Base-by-base conservation (phyloP, 2,888 invertebrate species). In the Cantharis nigra region DNA sequence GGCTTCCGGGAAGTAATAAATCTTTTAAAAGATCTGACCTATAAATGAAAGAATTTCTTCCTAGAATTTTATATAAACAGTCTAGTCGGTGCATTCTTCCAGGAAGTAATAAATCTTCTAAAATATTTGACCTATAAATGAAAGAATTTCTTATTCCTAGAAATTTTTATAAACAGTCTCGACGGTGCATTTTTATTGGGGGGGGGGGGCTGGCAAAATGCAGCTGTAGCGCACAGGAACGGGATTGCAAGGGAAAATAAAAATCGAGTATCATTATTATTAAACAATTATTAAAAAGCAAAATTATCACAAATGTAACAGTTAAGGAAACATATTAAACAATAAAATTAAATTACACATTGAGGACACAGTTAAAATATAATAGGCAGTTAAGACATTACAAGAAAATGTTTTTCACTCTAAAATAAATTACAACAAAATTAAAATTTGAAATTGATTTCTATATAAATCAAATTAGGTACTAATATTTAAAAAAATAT, bases 251-350 rank as follows among this genome's bases (percentile, higher is more conserved):
- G 7, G n/a, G 2, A 49, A 49, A 49, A 49, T 49, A n/a, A 49
- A 49, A 49, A 2, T 49, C 49, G 9, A n/a, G 49, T 49, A n/a
- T 49, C 49, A 67, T 70, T 20, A 85, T 84, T 85, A 88, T 87
- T 87, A 88, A 89, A 88, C 86, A 88, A 87, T 86, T 84, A 88
- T 88, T 89, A 87, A 87, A 88, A 89, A 89, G 88, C 88, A 67
- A 67, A 87, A 88, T 89, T 89, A 89, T 89, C 89, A 89, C 89
- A 89, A 88, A 87, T 85, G 87, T 88, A 88, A 88, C 89, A 88
- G 87, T 88, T 87, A 87, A 78, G 86, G 86, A 88, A 87, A 87
- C 87, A 81, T 83, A 80, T 80, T 85, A 67, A 85, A 82, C 76
- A 80, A 84, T 83, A 83, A 85, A 81, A 83, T 82, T 80, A 84